Evolutionary conservation across 2,888 invertebrate species (phyloP).

Genomic region (Cylloceria caligata): DNA sequence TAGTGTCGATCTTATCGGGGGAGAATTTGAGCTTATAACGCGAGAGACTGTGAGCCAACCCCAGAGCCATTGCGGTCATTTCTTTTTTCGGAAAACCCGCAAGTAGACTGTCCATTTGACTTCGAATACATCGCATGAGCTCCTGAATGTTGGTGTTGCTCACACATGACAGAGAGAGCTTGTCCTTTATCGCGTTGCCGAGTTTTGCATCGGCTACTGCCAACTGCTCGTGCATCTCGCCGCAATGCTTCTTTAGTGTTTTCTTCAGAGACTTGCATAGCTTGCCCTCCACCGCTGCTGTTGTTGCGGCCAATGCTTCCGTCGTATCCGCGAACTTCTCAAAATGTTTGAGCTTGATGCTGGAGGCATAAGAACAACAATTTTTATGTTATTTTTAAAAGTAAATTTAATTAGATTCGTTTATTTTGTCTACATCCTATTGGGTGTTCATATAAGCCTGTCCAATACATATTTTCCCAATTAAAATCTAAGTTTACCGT

Average conservation of each 20-base stretch:
- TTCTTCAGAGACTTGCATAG: constrained; percentile 97
- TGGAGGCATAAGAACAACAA: constrained; percentile 86
- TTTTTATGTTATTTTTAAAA: no score
- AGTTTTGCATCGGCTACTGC: constrained; percentile 98
- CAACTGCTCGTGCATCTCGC: constrained; percentile 93
- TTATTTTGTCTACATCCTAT: no score
- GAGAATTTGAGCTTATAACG: constrained; percentile 99
- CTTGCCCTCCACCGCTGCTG: constrained; percentile 97
- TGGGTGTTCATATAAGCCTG: no score
- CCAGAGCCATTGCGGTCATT: constrained; percentile 98
- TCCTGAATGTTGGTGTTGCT: constrained; percentile 93
- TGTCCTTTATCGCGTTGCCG: constrained; percentile 97
- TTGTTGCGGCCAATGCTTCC: constrained; percentile 96
- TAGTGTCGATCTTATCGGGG: constrained; percentile 99
- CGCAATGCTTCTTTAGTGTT: constrained; percentile 93
- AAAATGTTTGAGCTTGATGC: constrained; percentile 97
- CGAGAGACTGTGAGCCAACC: constrained; percentile 95
- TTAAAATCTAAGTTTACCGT: no score
- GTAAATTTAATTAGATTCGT: no score
- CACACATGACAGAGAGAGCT: constrained; percentile 94
- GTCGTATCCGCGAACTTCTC: constrained; percentile 98
- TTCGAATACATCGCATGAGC: constrained; percentile 97
- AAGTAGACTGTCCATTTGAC: constrained; percentile 95
- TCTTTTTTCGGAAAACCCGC: constrained; percentile 95
- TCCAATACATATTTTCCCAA: no score